phyloP scores from a whole-genome alignment of 2,113 vertebrate genomes.

The human (Homo sapiens) region DNA sequence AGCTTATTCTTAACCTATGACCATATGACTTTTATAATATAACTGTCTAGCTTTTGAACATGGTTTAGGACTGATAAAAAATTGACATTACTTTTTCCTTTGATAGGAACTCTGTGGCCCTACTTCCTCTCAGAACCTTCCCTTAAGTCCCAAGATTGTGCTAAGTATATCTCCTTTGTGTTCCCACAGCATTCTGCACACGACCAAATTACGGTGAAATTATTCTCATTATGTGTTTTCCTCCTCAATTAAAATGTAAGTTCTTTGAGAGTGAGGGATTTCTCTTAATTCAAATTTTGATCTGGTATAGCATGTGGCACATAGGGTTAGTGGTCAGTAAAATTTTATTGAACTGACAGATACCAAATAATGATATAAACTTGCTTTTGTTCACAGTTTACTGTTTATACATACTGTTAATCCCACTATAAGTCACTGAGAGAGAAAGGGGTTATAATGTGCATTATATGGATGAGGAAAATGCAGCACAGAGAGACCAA shows the following conservation, averaged over 20 bases:
- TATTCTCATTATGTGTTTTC: not conserved
- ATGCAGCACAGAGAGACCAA: not conserved
- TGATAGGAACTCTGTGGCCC: not conserved
- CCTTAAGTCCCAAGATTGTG: not conserved
- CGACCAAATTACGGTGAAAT: not conserved
- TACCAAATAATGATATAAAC: not conserved
- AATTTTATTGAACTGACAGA: not conserved
- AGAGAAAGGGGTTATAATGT: not conserved
- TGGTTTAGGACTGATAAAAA: not conserved
- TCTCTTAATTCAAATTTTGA: not conserved
- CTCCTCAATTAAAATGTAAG: not conserved
- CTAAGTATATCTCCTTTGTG: not conserved
- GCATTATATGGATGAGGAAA: not conserved
- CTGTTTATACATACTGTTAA: not conserved
- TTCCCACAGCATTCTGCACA: not conserved
- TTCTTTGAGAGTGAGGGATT: not conserved
- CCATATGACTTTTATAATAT: not conserved
- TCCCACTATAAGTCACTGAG: not conserved
- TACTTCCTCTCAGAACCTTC: not conserved
- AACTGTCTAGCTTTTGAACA: constrained; percentile 25
- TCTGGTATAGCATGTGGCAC: not conserved
- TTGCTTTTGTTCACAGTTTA: not conserved
- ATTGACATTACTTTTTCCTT: not conserved
- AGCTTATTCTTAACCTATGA: not conserved
- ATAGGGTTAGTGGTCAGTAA: not conserved